phyloP scores from a whole-genome alignment of 2,797 vertebrate genomes.

The Lacerta agilis region DNA sequence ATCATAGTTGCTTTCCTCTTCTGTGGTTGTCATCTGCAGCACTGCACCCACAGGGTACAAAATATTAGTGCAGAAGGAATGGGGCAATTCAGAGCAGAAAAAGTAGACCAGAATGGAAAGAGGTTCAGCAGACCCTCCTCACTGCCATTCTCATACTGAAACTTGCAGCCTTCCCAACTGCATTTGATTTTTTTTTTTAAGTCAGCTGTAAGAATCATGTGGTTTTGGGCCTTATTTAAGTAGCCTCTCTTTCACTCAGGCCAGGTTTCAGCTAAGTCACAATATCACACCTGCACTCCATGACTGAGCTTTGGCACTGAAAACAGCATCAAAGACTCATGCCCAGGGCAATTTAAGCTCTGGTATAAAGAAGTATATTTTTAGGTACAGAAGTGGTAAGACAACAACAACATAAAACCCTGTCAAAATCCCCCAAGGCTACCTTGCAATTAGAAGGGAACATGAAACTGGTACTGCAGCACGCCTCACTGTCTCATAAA shows the following conservation, averaged over 20 bases:
- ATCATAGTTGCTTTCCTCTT: no score
- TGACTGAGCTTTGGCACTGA: not conserved
- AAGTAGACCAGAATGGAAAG: no score
- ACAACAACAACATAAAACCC: not conserved
- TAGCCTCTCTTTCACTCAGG: not conserved
- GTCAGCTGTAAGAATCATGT: no score
- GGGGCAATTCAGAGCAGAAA: no score
- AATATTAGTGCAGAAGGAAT: no score
- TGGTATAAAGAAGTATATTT: not conserved
- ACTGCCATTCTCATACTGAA: not conserved
- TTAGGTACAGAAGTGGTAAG: not conserved
- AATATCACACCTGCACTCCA: not conserved
- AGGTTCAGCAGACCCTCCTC: not conserved
- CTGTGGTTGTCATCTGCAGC: no score
- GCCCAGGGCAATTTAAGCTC: not conserved
- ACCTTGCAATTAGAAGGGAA: slow-evolving; percentile 36
- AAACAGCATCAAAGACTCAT: not conserved
- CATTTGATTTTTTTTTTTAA: no score
- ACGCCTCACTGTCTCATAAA: slow-evolving; percentile 34
- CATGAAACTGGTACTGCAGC: slow-evolving; percentile 36
- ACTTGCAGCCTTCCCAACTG: no score
- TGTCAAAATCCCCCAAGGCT: not conserved
- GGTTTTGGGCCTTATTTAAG: not conserved
- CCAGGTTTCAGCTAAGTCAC: not conserved
- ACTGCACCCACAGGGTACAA: no score